A percentile compares a stretch with the other conserved stretches of the same genome.
phyloP scores from a whole-genome alignment of 53 echinoderm and acorn worm genomes.

The Antedon mediterranea region DNA sequence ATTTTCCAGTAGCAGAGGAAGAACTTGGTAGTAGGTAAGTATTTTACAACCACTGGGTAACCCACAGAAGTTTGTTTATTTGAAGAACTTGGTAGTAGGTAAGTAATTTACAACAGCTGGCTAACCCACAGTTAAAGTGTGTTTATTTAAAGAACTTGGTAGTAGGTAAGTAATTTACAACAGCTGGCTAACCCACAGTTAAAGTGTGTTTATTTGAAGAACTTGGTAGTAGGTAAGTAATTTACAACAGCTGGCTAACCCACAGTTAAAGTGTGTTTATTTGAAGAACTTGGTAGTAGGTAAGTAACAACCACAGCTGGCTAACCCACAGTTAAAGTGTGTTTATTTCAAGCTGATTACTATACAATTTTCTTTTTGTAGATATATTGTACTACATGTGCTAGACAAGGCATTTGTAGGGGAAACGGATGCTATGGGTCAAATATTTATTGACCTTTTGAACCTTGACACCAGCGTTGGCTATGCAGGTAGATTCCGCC shows the following conservation, averaged over 20 bases:
- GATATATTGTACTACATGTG: constrained; percentile 75
- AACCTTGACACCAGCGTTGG: constrained; percentile 66
- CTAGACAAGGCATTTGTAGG: constrained; percentile 75
- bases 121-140: too few relatives aligned
- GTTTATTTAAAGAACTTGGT: too few relatives aligned
- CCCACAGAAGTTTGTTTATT: too few relatives aligned
- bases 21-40: constrained; percentile 59
- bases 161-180: background rate
- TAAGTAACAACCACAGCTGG: background rate
- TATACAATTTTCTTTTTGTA: background rate
- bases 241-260: too few relatives aligned
- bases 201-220: too few relatives aligned
- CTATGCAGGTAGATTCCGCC: constrained; percentile 51
- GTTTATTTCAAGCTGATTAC: too few relatives aligned
- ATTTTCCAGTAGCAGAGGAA: constrained; percentile 60
- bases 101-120: background rate
- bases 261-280: too few relatives aligned
- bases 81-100: too few relatives aligned
- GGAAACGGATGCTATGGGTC: constrained; percentile 74
- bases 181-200: too few relatives aligned
- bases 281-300: too few relatives aligned
- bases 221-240: background rate
- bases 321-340: too few relatives aligned
- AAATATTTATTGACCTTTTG: constrained; percentile 68
- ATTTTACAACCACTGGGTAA: too few relatives aligned